A percentile compares a stretch with the other conserved stretches of the same genome.
Conservation (phyloP, 2,797 vertebrate species). For the Urophycis tenuis region DNA sequence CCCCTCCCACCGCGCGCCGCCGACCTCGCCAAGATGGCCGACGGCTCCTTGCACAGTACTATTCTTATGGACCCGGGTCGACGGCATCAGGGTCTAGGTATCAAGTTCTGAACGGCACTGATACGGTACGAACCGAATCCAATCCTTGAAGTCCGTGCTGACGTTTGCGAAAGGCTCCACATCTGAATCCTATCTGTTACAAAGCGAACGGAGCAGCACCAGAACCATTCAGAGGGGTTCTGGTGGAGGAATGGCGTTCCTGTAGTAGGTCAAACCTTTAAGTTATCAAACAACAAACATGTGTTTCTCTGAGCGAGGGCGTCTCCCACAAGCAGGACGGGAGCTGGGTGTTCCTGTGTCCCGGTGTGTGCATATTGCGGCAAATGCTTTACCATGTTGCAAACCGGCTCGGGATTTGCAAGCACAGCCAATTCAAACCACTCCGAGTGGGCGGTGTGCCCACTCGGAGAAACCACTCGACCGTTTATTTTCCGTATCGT, state of each 20-base stretch:
- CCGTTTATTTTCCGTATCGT: not conserved
- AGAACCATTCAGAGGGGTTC: not conserved
- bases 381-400: not conserved
- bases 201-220: not conserved
- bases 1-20: not conserved
- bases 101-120: not conserved
- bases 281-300: not conserved
- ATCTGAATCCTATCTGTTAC: not conserved
- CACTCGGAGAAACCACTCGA: not conserved
- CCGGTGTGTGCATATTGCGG: not conserved
- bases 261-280: not conserved
- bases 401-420: not conserved
- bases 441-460: not conserved
- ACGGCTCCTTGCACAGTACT: not conserved
- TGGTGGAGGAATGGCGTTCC: not conserved
- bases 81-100: not conserved
- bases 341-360: not conserved
- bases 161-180: not conserved
- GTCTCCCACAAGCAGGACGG: not conserved
- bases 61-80: not conserved
- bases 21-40: not conserved
- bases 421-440: not conserved
- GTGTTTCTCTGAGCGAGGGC: not conserved
- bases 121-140: not conserved
- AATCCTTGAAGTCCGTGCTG: not conserved